phyloP scores from a whole-genome alignment of 2,888 invertebrate genomes.

The Theristus sp. region DNA sequence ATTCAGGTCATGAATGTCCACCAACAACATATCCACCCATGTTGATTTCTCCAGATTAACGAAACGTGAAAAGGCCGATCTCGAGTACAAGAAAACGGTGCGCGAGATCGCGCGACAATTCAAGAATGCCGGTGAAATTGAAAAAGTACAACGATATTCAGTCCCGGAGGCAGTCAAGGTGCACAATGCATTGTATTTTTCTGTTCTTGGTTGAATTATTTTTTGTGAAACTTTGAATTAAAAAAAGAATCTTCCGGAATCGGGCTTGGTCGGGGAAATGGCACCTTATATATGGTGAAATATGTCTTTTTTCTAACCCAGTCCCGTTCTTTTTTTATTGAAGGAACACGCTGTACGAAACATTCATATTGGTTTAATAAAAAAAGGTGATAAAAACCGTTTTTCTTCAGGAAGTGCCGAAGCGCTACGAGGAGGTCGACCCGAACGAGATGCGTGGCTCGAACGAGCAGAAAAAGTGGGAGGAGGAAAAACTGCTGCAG shows the following conservation, averaged over 20 bases:
- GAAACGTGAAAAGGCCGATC: constrained; percentile 58
- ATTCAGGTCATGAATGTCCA: too few relatives aligned
- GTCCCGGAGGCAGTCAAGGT: constrained; percentile 55
- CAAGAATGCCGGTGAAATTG: constrained; percentile 76
- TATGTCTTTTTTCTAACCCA: too few relatives aligned
- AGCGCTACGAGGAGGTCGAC: constrained; percentile 49
- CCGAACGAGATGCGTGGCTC: constrained; percentile 45
- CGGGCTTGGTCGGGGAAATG: too few relatives aligned
- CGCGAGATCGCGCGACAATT: constrained; percentile 79
- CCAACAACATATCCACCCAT: too few relatives aligned
- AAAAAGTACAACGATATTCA: constrained; percentile 75
- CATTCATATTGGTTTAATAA: too few relatives aligned
- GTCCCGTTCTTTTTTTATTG: too few relatives aligned
- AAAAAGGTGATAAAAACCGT: too few relatives aligned
- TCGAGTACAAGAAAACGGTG: constrained; percentile 73
- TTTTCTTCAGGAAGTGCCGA: constrained; percentile 5
- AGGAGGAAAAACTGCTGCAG: constrained; percentile 71
- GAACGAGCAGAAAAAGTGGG: constrained; percentile 67
- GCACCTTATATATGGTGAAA: too few relatives aligned
- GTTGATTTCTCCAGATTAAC: constrained; percentile 57
- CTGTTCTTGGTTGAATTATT: neutral
- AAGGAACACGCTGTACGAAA: too few relatives aligned
- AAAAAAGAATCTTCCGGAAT: too few relatives aligned
- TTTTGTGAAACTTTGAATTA: too few relatives aligned
- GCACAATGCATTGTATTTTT: neutral